Percentiles rank a stretch among this genome's conserved stretches.
phyloP scores from a whole-genome alignment of 37 sponge, comb jelly and placozoan genomes.

The Diacarnus erythraeanus region DNA sequence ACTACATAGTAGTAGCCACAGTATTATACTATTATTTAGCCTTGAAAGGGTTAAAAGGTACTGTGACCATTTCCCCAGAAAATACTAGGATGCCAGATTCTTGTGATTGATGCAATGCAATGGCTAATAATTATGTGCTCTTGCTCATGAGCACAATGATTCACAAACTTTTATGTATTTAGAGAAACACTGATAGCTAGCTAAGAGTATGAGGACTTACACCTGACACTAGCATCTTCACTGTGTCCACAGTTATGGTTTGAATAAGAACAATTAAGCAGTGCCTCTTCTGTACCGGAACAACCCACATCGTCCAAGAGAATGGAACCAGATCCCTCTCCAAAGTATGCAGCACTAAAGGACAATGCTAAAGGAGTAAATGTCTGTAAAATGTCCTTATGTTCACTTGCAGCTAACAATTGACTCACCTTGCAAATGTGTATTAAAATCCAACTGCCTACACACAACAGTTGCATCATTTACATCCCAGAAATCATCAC shows the following conservation, averaged over 20 bases:
- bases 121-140: too few relatives aligned
- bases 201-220: too few relatives aligned
- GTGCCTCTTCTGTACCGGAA: constrained; percentile 13
- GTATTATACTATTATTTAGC: not conserved
- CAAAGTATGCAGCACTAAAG: not conserved
- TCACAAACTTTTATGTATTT: too few relatives aligned
- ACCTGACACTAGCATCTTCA: constrained; percentile 10
- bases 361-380: constrained; percentile 1
- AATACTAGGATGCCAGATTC: too few relatives aligned
- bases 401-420: not conserved
- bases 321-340: constrained; percentile 5
- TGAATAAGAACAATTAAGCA: constrained; percentile 2
- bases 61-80: too few relatives aligned
- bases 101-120: too few relatives aligned
- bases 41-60: not conserved
- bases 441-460: constrained; percentile 13
- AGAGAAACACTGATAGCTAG: too few relatives aligned
- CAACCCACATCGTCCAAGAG: constrained; percentile 25
- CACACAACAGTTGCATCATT: constrained; percentile 18
- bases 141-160: too few relatives aligned
- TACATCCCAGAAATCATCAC: constrained; percentile 25
- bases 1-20: not conserved
- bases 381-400: too few relatives aligned
- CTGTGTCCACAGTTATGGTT: not conserved
- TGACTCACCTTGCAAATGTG: not conserved